phyloP scores from a whole-genome alignment of 2,888 invertebrate species.

The Rapana venosa region DNA sequence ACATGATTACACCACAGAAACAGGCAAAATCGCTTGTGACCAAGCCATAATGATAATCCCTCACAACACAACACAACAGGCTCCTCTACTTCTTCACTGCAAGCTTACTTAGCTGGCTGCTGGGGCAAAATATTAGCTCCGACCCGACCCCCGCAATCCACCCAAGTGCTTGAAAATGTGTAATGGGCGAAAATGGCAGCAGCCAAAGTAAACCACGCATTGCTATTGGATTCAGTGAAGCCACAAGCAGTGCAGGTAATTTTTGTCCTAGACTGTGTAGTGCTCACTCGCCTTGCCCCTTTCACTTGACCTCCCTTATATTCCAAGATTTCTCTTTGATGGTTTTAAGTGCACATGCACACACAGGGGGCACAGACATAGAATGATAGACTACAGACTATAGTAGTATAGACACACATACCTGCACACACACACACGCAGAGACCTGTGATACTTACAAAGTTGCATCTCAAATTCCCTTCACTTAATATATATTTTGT shows the following conservation, averaged over 20 bases:
- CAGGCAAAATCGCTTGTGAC: no score
- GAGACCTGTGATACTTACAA: no score
- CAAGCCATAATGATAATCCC: no score
- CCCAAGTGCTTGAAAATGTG: conserved; percentile 2
- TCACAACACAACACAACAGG: neutral
- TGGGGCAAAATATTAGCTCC: neutral
- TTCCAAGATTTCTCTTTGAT: neutral
- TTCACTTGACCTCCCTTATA: neutral
- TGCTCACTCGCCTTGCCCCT: neutral
- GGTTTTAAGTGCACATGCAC: no score
- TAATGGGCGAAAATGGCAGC: conserved; percentile 16
- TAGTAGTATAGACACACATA: no score
- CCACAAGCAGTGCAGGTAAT: neutral
- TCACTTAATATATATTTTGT: no score
- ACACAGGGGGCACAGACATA: no score
- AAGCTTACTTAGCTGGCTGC: neutral
- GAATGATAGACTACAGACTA: no score
- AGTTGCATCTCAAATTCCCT: no score
- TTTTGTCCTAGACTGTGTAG: neutral
- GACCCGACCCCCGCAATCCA: neutral
- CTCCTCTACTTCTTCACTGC: neutral
- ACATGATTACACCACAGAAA: neutral
- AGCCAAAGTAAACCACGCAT: neutral
- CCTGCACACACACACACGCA: no score
- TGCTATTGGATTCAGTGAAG: neutral